Evolutionary conservation across 1,140 invertebrate species (phyloP).

Genomic region (Tetramorium alpestre): DNA sequence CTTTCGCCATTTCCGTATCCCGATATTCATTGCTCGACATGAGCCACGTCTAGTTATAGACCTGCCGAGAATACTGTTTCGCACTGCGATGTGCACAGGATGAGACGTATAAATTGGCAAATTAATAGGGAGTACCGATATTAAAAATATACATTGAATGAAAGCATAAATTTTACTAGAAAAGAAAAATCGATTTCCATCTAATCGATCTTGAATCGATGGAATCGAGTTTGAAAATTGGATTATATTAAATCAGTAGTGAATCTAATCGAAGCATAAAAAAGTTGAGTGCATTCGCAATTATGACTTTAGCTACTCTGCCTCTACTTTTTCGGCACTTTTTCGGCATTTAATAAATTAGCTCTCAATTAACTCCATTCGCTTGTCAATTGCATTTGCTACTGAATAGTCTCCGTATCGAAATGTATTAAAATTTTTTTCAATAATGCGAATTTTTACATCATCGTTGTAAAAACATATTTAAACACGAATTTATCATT

Average conservation of each 20-base stretch:
- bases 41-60: conserved; percentile 34
- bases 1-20: conserved; percentile 25
- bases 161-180: not conserved
- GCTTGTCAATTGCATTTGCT: not conserved
- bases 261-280: conserved; percentile 26
- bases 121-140: not conserved
- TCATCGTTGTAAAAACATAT: not conserved
- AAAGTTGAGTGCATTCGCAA: conserved; percentile 48
- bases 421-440: conserved; percentile 21
- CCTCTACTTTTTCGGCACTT: conserved; percentile 44
- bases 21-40: conserved; percentile 47
- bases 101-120: not conserved
- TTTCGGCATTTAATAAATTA: conserved; percentile 49
- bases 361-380: conserved; percentile 10
- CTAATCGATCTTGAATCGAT: conserved; percentile 6
- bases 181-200: not conserved
- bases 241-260: not conserved
- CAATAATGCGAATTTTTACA: not conserved
- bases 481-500: not conserved
- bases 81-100: not conserved
- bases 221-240: not conserved
- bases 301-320: conserved; percentile 29
- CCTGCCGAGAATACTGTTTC: conserved; percentile 65
- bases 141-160: not conserved
- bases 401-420: not conserved